A percentile compares a stretch with the other conserved stretches of the same genome.
Conservation (phyloP, 1,140 invertebrate genomes). For the Danaus melanippus region DNA sequence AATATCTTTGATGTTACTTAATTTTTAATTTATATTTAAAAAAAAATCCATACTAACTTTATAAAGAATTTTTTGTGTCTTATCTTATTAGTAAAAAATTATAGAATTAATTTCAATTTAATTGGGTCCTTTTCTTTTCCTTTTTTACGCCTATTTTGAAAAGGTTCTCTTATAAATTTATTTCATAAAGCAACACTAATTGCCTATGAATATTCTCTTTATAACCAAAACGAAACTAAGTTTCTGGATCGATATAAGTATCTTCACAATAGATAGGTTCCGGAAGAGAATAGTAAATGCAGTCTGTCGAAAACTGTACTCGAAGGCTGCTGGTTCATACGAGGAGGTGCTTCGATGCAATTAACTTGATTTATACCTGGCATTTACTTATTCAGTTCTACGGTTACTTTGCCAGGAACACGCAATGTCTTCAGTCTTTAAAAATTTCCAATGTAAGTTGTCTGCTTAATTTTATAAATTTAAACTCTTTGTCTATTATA, state of each 20-base stretch:
- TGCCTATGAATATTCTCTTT: too few species aligned
- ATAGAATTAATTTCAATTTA: background rate
- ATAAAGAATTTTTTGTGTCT: too few species aligned
- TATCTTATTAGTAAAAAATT: background rate
- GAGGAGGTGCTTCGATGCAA: slow-evolving; percentile 62
- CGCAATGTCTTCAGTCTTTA: slow-evolving; percentile 45
- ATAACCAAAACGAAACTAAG: too few species aligned
- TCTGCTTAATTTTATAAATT: slow-evolving; percentile 16
- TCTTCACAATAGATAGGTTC: slow-evolving; percentile 27
- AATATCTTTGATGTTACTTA: slow-evolving; percentile 18
- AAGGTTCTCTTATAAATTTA: too few species aligned
- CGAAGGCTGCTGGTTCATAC: slow-evolving; percentile 55
- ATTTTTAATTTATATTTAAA: slow-evolving; percentile 10
- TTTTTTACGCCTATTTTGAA: too few species aligned
- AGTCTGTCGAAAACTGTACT: slow-evolving; percentile 49
- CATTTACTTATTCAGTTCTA: slow-evolving; percentile 69
- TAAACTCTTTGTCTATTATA: slow-evolving; percentile 16
- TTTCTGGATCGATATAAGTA: slow-evolving; percentile 10
- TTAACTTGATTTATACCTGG: slow-evolving; percentile 68
- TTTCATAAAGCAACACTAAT: too few species aligned
- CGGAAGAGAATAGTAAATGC: slow-evolving; percentile 37
- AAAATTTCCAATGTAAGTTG: slow-evolving; percentile 28
- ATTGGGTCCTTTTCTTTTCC: too few species aligned
- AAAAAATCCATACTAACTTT: too few species aligned
- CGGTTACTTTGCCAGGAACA: slow-evolving; percentile 56